Evolutionary conservation across 2,888 invertebrate genomes (phyloP).

Genomic region (Drosophila kambysellisi): DNA sequence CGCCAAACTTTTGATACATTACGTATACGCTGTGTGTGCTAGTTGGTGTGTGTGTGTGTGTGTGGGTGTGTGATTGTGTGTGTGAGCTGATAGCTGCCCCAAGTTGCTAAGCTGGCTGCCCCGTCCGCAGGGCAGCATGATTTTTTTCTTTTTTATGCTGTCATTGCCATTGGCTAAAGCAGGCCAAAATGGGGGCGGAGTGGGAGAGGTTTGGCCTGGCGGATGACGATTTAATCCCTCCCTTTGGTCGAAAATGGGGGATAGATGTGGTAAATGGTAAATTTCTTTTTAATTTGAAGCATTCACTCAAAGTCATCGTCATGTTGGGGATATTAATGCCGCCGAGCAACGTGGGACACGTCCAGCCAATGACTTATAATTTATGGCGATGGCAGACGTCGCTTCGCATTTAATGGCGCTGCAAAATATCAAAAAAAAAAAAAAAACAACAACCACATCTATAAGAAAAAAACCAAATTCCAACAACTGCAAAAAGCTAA

Average conservation of each 20-base stretch:
- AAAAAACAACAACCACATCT: background rate
- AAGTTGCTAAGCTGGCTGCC: constrained; percentile 34
- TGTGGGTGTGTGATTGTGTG: constrained; percentile 4
- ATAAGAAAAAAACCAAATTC: constrained; percentile 20
- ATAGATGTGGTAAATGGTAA: constrained; percentile 75
- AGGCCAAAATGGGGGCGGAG: background rate
- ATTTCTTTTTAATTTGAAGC: constrained; percentile 83
- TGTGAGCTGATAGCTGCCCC: constrained; percentile 9
- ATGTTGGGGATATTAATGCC: constrained; percentile 79
- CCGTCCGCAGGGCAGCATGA: constrained; percentile 15
- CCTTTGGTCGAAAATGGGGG: constrained; percentile 31
- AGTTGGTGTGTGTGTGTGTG: constrained; percentile 11
- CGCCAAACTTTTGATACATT: constrained; percentile 68
- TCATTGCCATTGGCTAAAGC: constrained; percentile 42
- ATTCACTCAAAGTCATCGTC: constrained; percentile 83
- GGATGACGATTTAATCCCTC: constrained; percentile 38
- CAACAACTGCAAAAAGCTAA: background rate
- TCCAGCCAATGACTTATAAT: constrained; percentile 80
- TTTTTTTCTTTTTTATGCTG: constrained; percentile 41
- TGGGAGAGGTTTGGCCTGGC: background rate
- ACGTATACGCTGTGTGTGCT: constrained; percentile 46
- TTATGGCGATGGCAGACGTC: constrained; percentile 73
- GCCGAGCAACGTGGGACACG: constrained; percentile 45
- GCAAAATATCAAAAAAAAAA: constrained; percentile 42
- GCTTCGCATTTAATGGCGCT: constrained; percentile 64